A percentile compares a stretch with the other conserved stretches of the same genome.
These are phyloP conservation scores for Pandion haliaetus DNA, from an alignment of 2,113 vertebrate genomes.

Conservation along the genomic window DNA sequence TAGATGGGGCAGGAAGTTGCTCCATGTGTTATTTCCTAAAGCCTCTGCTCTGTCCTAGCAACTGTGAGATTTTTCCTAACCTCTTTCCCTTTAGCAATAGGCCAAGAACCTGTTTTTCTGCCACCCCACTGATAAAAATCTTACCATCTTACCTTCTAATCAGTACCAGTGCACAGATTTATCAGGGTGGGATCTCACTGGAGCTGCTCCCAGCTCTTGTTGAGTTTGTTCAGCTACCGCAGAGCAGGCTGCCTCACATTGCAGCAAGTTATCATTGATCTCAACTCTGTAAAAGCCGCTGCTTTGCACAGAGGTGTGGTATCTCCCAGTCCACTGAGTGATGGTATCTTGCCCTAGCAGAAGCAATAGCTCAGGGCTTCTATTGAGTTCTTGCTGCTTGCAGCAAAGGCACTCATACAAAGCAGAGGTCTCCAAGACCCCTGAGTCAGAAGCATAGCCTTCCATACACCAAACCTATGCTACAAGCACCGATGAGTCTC, in stretches of 20 bases:
- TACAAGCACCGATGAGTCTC: background rate
- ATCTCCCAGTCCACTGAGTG: background rate
- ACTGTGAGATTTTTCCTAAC: background rate
- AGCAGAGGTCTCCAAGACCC: background rate
- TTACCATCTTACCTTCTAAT: conserved; percentile 13
- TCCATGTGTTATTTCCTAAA: background rate
- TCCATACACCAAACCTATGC: background rate
- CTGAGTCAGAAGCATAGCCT: background rate
- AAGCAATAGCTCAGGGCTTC: background rate
- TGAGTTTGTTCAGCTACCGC: background rate
- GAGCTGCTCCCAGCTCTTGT: background rate
- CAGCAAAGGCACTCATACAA: background rate
- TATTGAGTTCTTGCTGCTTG: background rate
- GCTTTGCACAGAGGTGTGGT: background rate
- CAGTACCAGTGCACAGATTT: background rate
- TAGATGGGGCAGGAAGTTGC: background rate
- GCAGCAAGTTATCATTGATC: background rate
- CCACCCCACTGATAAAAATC: conserved; percentile 2
- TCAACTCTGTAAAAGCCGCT: background rate
- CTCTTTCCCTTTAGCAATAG: conserved; percentile 1
- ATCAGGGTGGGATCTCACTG: background rate
- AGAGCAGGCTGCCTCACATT: background rate
- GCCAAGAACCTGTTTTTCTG: background rate
- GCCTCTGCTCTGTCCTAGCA: background rate
- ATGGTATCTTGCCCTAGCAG: background rate